Evolutionary conservation across 2,797 vertebrate genomes (phyloP), one percentile per base, ranked within the genome.

Genomic region (Lindbergichthys nudifrons): DNA sequence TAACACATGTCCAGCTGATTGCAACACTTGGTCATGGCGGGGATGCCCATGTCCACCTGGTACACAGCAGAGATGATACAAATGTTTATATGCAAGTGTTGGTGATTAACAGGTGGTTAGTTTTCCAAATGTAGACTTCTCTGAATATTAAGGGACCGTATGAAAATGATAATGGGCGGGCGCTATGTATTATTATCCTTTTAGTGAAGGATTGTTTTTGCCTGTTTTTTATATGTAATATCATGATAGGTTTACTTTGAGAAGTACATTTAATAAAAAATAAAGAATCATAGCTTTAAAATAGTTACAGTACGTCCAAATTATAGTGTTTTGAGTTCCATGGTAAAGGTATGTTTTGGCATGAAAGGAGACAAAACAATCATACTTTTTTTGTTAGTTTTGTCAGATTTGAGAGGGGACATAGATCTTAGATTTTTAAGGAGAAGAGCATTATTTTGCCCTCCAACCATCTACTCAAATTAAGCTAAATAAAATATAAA

Each of bases 11-110:
- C 98, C 91, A 98, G 89, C 94, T 97, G 97, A 70, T 98, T 98
- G 71, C 97, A 98, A 66, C 97, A 99, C 91, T 97, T 98, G 70
- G 97, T 99, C 96, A 99, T 98, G 64, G 97, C 97, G 14, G 97
- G 97, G 80, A 98, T 96, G 39, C 97, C 97, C 82, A 97, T 62
- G 76, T 97, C 97, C 88, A 97, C 91, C 97, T 99, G 91, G 66
- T 7, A 54, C 10, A 65, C 21, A 69, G 66, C 51, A 81, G n/a
- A 56, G 30, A 13, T 15, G 9, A 70, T 39, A 0, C 23, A 4
- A 21, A 42, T 54, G 42, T 47, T 14, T 26, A 36, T 1, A 21
- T 43, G 10, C 18, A 30, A 10, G 23, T 14, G 10, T 21, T 30
- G 6, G 9, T 18, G 6, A 10, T 47, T 65, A 11, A 43, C 10